phyloP scores from a whole-genome alignment of 2,888 invertebrate genomes.

The Brachyptera risi region DNA sequence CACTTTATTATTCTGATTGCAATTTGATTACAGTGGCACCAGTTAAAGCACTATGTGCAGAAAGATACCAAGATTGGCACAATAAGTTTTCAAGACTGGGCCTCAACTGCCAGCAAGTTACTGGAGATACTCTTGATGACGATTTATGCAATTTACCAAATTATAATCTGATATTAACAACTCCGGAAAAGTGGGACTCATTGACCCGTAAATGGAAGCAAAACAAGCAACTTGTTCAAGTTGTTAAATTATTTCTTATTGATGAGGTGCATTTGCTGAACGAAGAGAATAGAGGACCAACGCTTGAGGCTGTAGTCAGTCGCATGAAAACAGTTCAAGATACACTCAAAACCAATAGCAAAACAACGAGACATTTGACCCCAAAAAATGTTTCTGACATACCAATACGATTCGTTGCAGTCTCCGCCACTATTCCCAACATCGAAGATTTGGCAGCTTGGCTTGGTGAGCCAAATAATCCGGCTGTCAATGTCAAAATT shows the following conservation, averaged over 20 bases:
- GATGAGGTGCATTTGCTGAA: conserved; percentile 77
- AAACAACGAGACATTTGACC: neutral
- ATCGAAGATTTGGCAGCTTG: conserved; percentile 70
- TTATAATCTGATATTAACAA: conserved; percentile 66
- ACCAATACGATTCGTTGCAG: conserved; percentile 59
- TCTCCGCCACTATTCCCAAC: conserved; percentile 76
- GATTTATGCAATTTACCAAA: conserved; percentile 49
- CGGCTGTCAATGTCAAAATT: conserved; percentile 55
- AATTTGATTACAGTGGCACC: conserved; percentile 61
- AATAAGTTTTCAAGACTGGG: conserved; percentile 60
- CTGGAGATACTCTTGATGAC: conserved; percentile 68
- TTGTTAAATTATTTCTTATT: conserved; percentile 63
- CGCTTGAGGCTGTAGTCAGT: conserved; percentile 73
- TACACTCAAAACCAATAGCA: conserved; percentile 30
- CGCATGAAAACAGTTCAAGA: conserved; percentile 72
- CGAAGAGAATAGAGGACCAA: conserved; percentile 67
- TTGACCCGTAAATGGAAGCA: conserved; percentile 71
- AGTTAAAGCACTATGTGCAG: conserved; percentile 72
- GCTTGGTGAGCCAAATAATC: conserved; percentile 53
- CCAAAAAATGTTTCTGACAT: neutral
- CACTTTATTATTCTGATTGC: neutral
- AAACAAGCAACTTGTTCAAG: conserved; percentile 56
- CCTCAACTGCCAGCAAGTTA: conserved; percentile 63
- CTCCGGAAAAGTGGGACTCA: conserved; percentile 84
- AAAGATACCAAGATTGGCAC: conserved; percentile 68